Conservation (phyloP, 2,113 vertebrate species). For the Coturnix japonica region DNA sequence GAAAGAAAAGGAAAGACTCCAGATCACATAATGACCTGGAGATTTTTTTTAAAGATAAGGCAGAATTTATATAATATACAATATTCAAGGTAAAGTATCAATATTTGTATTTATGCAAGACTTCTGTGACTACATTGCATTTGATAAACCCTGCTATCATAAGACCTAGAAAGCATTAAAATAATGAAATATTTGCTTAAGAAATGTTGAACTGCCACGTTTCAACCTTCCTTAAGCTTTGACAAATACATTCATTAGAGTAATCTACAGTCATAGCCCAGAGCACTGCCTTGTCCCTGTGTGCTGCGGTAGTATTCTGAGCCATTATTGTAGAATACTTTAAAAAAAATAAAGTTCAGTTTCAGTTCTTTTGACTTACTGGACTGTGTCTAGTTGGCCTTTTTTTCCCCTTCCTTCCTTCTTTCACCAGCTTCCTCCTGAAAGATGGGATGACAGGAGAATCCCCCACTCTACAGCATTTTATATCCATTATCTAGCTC, state of each 20-base stretch:
- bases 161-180: conserved; percentile 10
- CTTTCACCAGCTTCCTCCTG: background rate
- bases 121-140: conserved; percentile 14
- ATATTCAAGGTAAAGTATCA: conserved; percentile 27
- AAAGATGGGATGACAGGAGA: background rate
- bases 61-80: conserved; percentile 33
- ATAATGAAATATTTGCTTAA: conserved; percentile 1
- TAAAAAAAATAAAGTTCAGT: conserved; percentile 18
- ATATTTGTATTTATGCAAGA: conserved; percentile 59
- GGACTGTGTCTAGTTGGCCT: background rate
- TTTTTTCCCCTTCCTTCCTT: background rate
- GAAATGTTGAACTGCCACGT: background rate
- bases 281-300: conserved; percentile 55
- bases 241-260: conserved; percentile 3
- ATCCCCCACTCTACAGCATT: background rate
- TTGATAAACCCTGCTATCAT: conserved; percentile 49
- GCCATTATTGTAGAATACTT: conserved; percentile 69
- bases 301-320: conserved; percentile 50
- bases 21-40: conserved; percentile 24
- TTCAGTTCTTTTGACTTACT: conserved; percentile 33
- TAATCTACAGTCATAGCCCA: conserved; percentile 71
- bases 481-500: background rate
- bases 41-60: conserved; percentile 55
- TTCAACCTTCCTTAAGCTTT: conserved; percentile 40
- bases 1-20: conserved; percentile 46